A percentile compares a stretch with the other conserved stretches of the same genome.
These are phyloP conservation scores for Zosterops hypoxanthus DNA, from an alignment of 2,113 vertebrate genomes.

Conservation along the genomic window DNA sequence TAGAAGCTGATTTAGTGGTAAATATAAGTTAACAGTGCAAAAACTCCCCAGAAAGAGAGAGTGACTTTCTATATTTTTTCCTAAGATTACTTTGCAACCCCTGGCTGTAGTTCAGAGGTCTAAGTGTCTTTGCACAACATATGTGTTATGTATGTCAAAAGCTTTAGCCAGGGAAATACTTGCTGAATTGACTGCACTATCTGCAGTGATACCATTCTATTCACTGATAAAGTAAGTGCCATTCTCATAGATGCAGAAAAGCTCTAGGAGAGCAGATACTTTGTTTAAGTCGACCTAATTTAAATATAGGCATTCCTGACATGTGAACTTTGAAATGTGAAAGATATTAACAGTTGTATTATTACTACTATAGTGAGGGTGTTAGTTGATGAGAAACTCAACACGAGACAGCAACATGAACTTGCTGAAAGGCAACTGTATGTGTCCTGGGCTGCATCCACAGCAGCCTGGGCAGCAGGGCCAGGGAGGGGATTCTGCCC, in stretches of 20 bases:
- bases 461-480: rapidly evolving
- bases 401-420: rapidly evolving
- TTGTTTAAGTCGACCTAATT: background rate
- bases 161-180: background rate
- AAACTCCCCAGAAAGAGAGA: background rate
- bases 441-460: background rate
- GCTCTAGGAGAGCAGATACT: background rate
- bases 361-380: background rate
- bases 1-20: slow-evolving; percentile 17
- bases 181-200: background rate
- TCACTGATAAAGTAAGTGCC: background rate
- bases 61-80: background rate
- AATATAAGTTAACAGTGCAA: background rate
- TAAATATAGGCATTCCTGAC: background rate
- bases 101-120: background rate
- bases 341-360: background rate
- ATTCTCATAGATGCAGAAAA: background rate
- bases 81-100: background rate
- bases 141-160: background rate
- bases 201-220: background rate
- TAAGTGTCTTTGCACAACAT: background rate
- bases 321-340: background rate
- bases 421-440: rapidly evolving
- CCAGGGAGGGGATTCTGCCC: background rate
- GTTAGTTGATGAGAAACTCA: background rate